Conservation (phyloP, 2,888 invertebrate genomes). For the Spisula subtruncata region DNA sequence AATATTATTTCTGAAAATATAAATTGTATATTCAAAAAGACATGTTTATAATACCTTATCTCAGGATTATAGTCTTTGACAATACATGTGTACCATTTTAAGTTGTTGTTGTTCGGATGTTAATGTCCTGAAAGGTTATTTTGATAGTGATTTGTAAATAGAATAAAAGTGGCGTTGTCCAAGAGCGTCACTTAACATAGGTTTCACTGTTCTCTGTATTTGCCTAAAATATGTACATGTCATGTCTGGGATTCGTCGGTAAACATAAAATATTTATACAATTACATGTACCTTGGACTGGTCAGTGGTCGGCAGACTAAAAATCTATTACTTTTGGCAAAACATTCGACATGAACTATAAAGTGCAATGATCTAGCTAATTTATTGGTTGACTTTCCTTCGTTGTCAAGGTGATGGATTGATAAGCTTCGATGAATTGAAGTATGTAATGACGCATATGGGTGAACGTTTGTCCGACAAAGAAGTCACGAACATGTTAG, state of each 20-base stretch:
- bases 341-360: neutral
- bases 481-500: slow-evolving; percentile 60
- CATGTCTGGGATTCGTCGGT: neutral
- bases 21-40: too few species aligned
- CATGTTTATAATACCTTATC: too few species aligned
- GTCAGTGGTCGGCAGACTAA: neutral
- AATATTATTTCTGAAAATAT: too few species aligned
- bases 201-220: too few species aligned
- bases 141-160: too few species aligned
- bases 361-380: neutral
- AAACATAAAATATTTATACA: neutral
- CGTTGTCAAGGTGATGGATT: slow-evolving; percentile 56
- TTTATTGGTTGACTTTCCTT: slow-evolving; percentile 9
- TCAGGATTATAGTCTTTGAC: too few species aligned
- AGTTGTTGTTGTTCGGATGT: too few species aligned
- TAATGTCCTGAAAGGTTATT: too few species aligned
- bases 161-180: too few species aligned
- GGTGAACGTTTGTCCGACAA: slow-evolving; percentile 63
- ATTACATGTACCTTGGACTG: neutral
- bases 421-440: slow-evolving; percentile 55
- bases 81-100: too few species aligned
- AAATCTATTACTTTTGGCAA: neutral
- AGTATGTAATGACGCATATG: slow-evolving; percentile 56
- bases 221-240: neutral
- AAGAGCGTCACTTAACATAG: too few species aligned